phyloP scores from a whole-genome alignment of 2,797 vertebrate species.

The Danio aesculapii region DNA sequence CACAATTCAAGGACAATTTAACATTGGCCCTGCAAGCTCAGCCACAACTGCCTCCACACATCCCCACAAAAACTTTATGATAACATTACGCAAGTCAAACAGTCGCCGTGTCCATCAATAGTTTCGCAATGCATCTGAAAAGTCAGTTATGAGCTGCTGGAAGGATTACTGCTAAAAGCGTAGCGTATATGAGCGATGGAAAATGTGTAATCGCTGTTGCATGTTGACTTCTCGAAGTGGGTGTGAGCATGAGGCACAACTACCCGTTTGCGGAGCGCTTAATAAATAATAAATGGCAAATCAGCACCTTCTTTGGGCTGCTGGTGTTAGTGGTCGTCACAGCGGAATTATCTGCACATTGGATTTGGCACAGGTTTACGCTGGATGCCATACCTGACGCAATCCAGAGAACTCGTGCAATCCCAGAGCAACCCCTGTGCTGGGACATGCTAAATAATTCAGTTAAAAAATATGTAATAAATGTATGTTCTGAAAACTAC shows the following conservation, averaged over 20 bases:
- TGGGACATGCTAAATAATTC: too few species aligned
- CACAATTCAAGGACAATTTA: slow-evolving; percentile 65
- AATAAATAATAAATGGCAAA: neutral
- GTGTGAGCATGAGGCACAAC: neutral
- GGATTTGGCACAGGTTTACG: neutral
- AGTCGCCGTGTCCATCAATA: neutral
- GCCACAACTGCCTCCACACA: slow-evolving; percentile 22
- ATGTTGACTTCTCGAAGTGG: neutral
- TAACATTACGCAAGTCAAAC: neutral
- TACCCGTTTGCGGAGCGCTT: neutral
- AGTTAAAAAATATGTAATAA: too few species aligned
- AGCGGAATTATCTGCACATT: neutral
- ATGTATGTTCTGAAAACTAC: too few species aligned
- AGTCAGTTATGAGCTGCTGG: neutral
- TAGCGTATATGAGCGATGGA: neutral
- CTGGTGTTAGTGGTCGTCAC: neutral
- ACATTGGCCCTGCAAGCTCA: slow-evolving; percentile 47
- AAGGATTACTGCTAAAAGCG: neutral
- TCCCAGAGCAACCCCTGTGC: too few species aligned
- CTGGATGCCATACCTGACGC: neutral
- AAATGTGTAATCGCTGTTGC: neutral
- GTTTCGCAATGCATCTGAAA: neutral
- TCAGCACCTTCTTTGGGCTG: too few species aligned
- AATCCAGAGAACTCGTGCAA: neutral
- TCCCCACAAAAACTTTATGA: slow-evolving; percentile 29